Conservation (phyloP, 2,888 invertebrate genomes). For the Pachycephus smyrnensis region DNA sequence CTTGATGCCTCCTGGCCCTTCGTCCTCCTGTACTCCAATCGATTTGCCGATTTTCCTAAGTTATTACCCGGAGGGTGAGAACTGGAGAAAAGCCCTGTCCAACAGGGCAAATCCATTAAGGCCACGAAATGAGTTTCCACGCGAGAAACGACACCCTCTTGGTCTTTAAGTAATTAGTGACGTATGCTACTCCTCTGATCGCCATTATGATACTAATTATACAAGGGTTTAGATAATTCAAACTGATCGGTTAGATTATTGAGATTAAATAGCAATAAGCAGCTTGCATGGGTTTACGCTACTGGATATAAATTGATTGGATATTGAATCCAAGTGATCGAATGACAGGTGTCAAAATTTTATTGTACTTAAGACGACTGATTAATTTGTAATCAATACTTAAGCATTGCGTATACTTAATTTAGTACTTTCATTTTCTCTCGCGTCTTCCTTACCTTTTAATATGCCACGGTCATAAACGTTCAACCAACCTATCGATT, state of each 20-base stretch:
- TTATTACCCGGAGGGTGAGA: not conserved
- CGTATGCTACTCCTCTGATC: not conserved
- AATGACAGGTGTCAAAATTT: not conserved
- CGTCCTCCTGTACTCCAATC: not conserved
- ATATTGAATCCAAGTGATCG: not conserved
- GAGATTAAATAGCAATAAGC: not conserved
- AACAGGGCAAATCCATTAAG: not conserved
- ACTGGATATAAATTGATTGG: no score
- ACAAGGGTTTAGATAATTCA: not conserved
- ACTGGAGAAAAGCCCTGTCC: not conserved
- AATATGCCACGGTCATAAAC: not conserved
- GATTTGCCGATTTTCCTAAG: not conserved
- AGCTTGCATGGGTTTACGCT: not conserved
- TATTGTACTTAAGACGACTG: not conserved
- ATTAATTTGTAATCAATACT: not conserved
- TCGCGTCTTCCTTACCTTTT: not conserved
- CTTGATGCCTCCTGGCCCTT: not conserved
- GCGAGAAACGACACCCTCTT: not conserved
- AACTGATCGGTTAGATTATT: not conserved
- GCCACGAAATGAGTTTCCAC: not conserved
- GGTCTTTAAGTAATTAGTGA: not conserved
- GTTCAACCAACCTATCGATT: not conserved
- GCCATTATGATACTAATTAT: not conserved
- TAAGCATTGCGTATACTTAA: not conserved
- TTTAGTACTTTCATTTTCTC: not conserved